Conservation (phyloP, 2,888 invertebrate genomes). For the Hypselothyrea guttata region DNA sequence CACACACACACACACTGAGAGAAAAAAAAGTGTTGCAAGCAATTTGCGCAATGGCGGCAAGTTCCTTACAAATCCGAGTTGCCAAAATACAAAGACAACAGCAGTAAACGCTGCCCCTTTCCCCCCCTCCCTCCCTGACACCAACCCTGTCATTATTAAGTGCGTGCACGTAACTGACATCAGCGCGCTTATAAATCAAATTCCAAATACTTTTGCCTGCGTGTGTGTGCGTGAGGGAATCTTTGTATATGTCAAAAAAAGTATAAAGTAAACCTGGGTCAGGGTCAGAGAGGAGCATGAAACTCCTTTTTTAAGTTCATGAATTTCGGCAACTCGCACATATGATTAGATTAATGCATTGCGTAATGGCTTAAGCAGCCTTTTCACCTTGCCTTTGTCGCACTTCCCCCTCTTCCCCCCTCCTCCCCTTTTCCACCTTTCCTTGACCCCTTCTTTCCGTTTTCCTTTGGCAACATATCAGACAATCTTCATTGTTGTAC, state of each 20-base stretch:
- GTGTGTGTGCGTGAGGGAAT: conserved; percentile 9
- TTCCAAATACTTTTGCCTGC: conserved; percentile 60
- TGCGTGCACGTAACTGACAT: conserved; percentile 76
- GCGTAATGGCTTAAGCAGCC: conserved; percentile 61
- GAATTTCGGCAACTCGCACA: conserved; percentile 39
- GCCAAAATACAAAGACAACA: conserved; percentile 38
- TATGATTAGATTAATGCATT: conserved; percentile 74
- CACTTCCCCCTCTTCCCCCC: not conserved
- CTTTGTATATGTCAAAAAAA: conserved; percentile 8
- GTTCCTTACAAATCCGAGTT: conserved; percentile 45
- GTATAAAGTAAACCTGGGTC: conserved; percentile 1
- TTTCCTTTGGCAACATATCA: conserved; percentile 2
- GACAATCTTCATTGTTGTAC: conserved; percentile 22
- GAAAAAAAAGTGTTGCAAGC: conserved; percentile 70
- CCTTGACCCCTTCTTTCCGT: not conserved
- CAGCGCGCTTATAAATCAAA: conserved; percentile 73
- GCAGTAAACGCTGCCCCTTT: conserved; percentile 5
- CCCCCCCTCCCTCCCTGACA: conserved; percentile 1
- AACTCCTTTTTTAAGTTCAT: conserved; percentile 40
- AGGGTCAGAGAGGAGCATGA: conserved; percentile 25
- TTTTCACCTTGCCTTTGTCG: conserved; percentile 9
- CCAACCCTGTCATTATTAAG: conserved; percentile 58
- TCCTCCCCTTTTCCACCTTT: not conserved
- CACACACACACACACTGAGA: not conserved
- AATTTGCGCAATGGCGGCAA: conserved; percentile 65